These are phyloP conservation scores for Lacanobia oleracea DNA, from an alignment of 2,888 invertebrate species.

Conservation along the genomic window DNA sequence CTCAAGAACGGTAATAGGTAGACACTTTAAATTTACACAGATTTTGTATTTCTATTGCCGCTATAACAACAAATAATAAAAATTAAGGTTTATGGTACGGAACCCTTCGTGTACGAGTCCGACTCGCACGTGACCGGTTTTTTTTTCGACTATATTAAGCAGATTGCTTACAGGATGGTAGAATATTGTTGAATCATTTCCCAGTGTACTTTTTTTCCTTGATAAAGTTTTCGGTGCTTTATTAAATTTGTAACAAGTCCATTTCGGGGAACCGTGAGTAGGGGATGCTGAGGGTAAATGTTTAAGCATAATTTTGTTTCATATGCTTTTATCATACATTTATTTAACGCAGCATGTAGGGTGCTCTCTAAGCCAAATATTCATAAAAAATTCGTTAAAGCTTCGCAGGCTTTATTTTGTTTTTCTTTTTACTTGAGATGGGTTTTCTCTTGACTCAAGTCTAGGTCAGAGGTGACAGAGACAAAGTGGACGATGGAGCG, in stretches of 20 bases:
- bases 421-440: too few relatives aligned
- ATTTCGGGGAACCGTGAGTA: conserved; percentile 16
- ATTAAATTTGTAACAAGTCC: conserved; percentile 25
- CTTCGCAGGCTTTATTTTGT: too few relatives aligned
- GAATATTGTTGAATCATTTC: conserved; percentile 5
- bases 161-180: conserved; percentile 6
- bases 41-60: too few relatives aligned
- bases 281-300: conserved; percentile 14
- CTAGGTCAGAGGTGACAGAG: too few relatives aligned
- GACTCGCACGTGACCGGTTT: too few relatives aligned
- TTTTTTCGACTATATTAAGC: conserved; percentile 9
- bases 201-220: neutral
- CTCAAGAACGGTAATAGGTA: too few relatives aligned
- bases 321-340: conserved; percentile 17
- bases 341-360: neutral
- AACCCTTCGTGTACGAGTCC: too few relatives aligned
- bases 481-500: too few relatives aligned
- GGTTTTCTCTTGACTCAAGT: too few relatives aligned
- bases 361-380: neutral
- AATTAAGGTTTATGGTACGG: too few relatives aligned
- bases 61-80: too few relatives aligned
- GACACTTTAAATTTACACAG: too few relatives aligned
- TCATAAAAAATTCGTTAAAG: neutral
- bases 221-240: neutral
- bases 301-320: conserved; percentile 5